phyloP scores from a whole-genome alignment of 37 sponge, comb jelly and placozoan genomes.

The Aphrocallistes beatrix region DNA sequence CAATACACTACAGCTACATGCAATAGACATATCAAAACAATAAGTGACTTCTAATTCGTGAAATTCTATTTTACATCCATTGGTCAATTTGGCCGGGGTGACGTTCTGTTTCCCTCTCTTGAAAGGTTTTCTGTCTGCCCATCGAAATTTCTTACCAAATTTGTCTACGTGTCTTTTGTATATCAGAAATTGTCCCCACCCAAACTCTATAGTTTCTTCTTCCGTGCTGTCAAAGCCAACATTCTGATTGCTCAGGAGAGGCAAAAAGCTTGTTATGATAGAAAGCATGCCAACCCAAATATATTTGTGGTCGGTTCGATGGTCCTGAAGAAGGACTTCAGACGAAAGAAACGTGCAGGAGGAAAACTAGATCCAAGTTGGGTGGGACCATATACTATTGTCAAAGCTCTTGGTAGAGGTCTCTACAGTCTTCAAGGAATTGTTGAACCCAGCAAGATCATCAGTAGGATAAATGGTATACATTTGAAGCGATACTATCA shows the following conservation, averaged over 20 bases:
- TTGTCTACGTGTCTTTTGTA: no score
- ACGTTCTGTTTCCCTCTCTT: no score
- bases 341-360: conserved; percentile 45
- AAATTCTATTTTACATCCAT: no score
- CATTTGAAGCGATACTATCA: not conserved
- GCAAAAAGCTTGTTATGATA: not conserved
- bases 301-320: conserved; percentile 19
- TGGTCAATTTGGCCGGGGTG: no score
- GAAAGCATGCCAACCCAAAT: conserved; percentile 30
- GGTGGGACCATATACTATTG: not conserved
- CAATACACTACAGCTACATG: no score
- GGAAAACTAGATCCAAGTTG: conserved; percentile 16
- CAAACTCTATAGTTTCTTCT: no score
- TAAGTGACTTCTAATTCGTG: no score
- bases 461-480: not conserved
- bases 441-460: not conserved
- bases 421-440: not conserved
- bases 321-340: conserved; percentile 48
- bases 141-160: no score
- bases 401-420: not conserved
- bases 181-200: no score
- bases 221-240: no score
- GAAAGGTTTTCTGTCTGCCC: no score
- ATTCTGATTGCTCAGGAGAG: not conserved
- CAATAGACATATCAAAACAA: no score